Percentiles rank a stretch among this genome's conserved stretches.
phyloP scores from a whole-genome alignment of 2,888 invertebrate species.

The Teleiodes luculella region DNA sequence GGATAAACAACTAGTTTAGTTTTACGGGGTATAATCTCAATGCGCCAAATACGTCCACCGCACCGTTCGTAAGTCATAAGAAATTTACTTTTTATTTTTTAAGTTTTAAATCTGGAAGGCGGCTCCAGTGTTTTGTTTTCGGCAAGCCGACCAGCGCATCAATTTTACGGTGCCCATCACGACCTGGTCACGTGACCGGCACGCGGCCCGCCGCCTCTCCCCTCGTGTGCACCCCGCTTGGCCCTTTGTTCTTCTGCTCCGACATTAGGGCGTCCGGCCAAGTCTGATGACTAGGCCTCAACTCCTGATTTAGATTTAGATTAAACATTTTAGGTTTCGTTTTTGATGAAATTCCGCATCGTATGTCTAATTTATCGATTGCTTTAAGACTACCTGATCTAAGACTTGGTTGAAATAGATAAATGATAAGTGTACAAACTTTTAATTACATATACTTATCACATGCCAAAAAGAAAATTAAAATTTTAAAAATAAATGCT shows the following conservation, averaged over 20 bases:
- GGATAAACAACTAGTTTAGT: too few relatives aligned
- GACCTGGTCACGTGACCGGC: conserved; percentile 54
- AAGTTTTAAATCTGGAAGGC: not conserved
- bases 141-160: conserved; percentile 45
- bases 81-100: not conserved
- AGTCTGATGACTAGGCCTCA: not conserved
- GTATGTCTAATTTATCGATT: too few relatives aligned
- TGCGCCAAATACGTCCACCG: not conserved
- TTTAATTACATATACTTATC: not conserved
- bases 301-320: not conserved
- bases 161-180: conserved; percentile 65
- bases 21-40: too few relatives aligned
- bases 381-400: too few relatives aligned
- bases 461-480: too few relatives aligned
- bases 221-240: conserved; percentile 21
- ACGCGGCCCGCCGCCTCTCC: conserved; percentile 40
- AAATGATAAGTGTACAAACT: too few relatives aligned
- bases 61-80: not conserved
- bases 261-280: conserved; percentile 13
- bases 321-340: conserved; percentile 4
- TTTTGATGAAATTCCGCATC: not conserved
- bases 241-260: conserved; percentile 17
- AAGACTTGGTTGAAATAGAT: too few relatives aligned
- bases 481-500: too few relatives aligned
- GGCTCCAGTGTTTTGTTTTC: conserved; percentile 37